Conservation (phyloP, 2,888 invertebrate genomes). For the Caenorhabditis sp. region DNA sequence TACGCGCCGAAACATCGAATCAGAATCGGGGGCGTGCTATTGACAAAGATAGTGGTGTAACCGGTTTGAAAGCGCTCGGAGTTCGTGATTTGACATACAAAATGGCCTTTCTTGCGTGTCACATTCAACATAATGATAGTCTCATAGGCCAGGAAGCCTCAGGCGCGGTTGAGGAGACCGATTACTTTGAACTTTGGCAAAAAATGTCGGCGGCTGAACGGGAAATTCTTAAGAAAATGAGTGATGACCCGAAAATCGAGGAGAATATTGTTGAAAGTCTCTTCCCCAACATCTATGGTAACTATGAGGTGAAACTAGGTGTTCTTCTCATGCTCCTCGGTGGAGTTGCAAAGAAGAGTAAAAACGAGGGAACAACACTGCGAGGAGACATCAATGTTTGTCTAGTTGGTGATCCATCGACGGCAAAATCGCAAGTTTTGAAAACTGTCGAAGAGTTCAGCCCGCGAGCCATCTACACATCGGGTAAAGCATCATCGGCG, state of each 20-base stretch:
- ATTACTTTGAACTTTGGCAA: constrained; percentile 75
- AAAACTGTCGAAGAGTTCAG: constrained; percentile 87
- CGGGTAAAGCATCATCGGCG: constrained; percentile 95
- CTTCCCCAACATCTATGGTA: constrained; percentile 91
- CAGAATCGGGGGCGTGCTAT: constrained; percentile 52
- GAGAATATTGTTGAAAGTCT: constrained; percentile 87
- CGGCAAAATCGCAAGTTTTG: constrained; percentile 94
- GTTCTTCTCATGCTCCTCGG: constrained; percentile 94
- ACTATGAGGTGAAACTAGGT: constrained; percentile 79
- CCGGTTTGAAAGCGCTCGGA: constrained; percentile 85
- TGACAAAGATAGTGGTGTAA: constrained; percentile 82
- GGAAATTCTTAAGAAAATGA: constrained; percentile 73
- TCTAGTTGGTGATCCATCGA: constrained; percentile 97
- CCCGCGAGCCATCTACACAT: constrained; percentile 95
- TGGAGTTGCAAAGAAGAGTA: constrained; percentile 91
- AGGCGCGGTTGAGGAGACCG: constrained; percentile 79
- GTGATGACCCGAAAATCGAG: constrained; percentile 87
- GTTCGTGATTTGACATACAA: constrained; percentile 86
- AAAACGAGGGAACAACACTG: constrained; percentile 79
- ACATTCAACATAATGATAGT: constrained; percentile 75
- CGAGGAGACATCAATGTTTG: constrained; percentile 97
- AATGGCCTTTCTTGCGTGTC: constrained; percentile 92
- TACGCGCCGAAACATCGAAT: constrained; percentile 26
- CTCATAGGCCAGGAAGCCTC: constrained; percentile 25
- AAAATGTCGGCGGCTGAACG: constrained; percentile 80